Percentiles rank a stretch among this genome's conserved stretches.
Conservation (phyloP, 2,113 vertebrate species). For the Equus przewalskii region DNA sequence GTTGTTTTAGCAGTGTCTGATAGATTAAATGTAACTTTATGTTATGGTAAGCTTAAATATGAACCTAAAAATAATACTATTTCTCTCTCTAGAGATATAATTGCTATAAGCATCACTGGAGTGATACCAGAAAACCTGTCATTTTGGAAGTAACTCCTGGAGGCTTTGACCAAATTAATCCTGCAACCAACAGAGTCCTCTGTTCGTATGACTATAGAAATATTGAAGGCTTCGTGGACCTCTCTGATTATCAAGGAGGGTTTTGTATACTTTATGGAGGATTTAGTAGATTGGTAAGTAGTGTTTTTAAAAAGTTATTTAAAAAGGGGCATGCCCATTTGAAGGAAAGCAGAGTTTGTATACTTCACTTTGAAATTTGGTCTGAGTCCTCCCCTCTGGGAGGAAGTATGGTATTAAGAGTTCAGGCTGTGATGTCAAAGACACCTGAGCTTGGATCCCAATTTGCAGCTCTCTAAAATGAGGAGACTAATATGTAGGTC, state of each 20-base stretch:
- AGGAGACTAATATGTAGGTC: not conserved
- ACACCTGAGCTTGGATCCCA: not conserved
- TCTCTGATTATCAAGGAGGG: conserved; percentile 96
- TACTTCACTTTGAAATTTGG: conserved; percentile 21
- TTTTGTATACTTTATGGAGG: conserved; percentile 98
- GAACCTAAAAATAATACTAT: conserved; percentile 31
- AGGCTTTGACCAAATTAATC: conserved; percentile 98
- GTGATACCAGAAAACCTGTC: conserved; percentile 93
- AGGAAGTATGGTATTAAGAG: not conserved
- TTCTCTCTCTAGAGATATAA: conserved; percentile 93
- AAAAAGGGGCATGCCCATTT: not conserved
- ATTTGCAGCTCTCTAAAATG: not conserved
- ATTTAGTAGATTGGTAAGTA: conserved; percentile 96
- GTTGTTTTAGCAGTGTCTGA: not conserved
- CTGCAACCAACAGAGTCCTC: conserved; percentile 95
- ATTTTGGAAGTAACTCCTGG: conserved; percentile 98
- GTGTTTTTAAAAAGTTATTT: conserved; percentile 16
- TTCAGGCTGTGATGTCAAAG: conserved; percentile 20
- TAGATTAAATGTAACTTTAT: conserved; percentile 17
- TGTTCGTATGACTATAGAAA: conserved; percentile 99
- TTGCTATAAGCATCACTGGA: conserved; percentile 99
- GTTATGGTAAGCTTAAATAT: conserved; percentile 45
- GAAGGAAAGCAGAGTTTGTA: conserved; percentile 16
- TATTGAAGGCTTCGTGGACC: conserved; percentile 97
- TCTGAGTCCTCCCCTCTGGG: not conserved